These are phyloP conservation scores for Hydrophis major DNA, from an alignment of 2,797 vertebrate species.

Conservation along the genomic window DNA sequence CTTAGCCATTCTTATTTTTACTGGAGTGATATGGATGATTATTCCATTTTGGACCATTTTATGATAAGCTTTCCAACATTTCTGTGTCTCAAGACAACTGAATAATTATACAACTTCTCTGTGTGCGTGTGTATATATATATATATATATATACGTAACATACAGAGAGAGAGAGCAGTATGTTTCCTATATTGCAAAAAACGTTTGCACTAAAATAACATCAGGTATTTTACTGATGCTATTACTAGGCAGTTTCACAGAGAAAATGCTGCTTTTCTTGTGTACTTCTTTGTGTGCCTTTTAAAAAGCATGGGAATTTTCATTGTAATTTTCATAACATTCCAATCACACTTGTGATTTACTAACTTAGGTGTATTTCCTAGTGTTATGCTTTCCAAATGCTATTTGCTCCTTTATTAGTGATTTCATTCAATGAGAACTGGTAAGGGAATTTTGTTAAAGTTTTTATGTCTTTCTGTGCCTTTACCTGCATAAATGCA, in stretches of 20 bases:
- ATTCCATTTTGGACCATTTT: background rate
- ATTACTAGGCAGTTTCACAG: background rate
- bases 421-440: background rate
- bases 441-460: background rate
- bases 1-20: constrained; percentile 1
- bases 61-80: background rate
- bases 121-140: too few relatives aligned
- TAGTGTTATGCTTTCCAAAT: background rate
- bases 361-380: background rate
- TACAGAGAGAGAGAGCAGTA: too few relatives aligned
- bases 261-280: background rate
- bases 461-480: background rate
- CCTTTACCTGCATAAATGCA: background rate
- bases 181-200: background rate
- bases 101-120: background rate
- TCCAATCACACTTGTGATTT: background rate
- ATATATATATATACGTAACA: too few relatives aligned
- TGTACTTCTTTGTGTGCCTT: background rate
- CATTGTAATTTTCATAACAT: background rate
- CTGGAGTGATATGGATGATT: background rate
- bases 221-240: background rate
- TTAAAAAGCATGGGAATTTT: background rate
- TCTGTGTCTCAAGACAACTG: background rate
- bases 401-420: background rate
- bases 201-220: background rate